Evolutionary conservation across 2,113 vertebrate genomes (phyloP), one percentile per base, ranked within the genome.

Genomic region (Eptesicus fuscus): DNA sequence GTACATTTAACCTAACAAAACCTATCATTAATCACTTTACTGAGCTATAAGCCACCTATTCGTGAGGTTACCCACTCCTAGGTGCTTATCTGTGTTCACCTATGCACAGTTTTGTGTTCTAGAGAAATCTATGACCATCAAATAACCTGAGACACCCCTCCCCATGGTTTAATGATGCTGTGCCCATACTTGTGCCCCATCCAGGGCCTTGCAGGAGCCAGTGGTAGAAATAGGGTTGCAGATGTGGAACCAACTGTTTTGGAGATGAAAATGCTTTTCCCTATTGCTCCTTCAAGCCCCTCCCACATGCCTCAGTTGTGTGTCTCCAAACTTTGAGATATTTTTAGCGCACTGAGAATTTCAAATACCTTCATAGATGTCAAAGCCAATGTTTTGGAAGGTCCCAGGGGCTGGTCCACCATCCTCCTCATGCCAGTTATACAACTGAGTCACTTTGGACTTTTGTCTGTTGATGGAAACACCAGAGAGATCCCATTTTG

Each of bases 341-440:
- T 59, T 78, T n/a, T 56, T 9, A 93, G 56, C 14, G 4, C 74
- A 25, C 16, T 0, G 35, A 78, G 51, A 25, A 83, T n/a, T 32
- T 70, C 59, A 23, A 0, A 3, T 97, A 97, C 97, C 97, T 93
- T 95, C 95, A 9, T 0, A 11, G 56, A 61, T 23, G 47, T 96
- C 95, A 51, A 97, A 97, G 18, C 61, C 94, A 23, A 22, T 4
- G 35, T 97, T 97, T 10, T 12, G 71, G 85, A 95, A 94, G 61
- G 83, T 53, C 17, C 96, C 96, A 17, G 87, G 87, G 8, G 4
- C 10, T 9, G 49, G 2, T 35, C 16, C 28, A 4, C 90, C 32
- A 0, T 83, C 51, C 6, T 96, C 96, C 69, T 95, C 92, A 3
- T 93, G 63, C 97, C 97, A 97, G 59, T 69, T 30, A 59, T 76